phyloP scores from a whole-genome alignment of 2,888 invertebrate species.

The Lycaena phlaeas region DNA sequence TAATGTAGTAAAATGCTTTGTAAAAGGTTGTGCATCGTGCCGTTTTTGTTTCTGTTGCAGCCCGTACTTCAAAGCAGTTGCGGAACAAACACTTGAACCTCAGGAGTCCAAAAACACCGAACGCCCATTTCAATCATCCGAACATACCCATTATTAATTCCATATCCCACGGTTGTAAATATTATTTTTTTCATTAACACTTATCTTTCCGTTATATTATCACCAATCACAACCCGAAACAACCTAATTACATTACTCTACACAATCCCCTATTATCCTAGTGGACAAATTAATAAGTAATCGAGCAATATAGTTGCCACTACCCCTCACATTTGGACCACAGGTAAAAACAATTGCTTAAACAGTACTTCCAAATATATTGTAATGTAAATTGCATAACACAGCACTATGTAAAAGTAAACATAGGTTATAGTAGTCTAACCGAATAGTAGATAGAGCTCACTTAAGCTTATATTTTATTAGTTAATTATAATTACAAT shows the following conservation, averaged over 20 bases:
- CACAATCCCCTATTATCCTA: slow-evolving; percentile 5
- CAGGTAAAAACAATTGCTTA: slow-evolving; percentile 48
- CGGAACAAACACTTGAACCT: slow-evolving; percentile 46
- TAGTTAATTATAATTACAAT: slow-evolving; percentile 19
- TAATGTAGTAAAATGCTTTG: slow-evolving; percentile 34
- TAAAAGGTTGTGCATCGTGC: slow-evolving; percentile 61
- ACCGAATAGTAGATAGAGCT: slow-evolving; percentile 22
- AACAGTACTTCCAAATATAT: slow-evolving; percentile 23
- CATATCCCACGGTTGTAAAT: slow-evolving; percentile 7
- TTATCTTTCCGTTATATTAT: too few relatives aligned
- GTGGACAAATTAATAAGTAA: slow-evolving; percentile 11
- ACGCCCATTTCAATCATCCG: slow-evolving; percentile 6
- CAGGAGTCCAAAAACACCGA: slow-evolving; percentile 42
- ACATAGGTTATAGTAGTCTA: slow-evolving; percentile 12
- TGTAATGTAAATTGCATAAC: slow-evolving; percentile 21
- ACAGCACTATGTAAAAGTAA: slow-evolving; percentile 17
- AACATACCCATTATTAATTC: slow-evolving; percentile 7
- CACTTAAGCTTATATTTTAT: slow-evolving; percentile 21
- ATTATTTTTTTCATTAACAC: too few relatives aligned
- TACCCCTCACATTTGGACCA: slow-evolving; percentile 44
- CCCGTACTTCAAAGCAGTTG: slow-evolving; percentile 51
- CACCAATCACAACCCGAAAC: slow-evolving; percentile 1
- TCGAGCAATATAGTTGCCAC: slow-evolving; percentile 22
- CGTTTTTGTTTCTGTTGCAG: slow-evolving; percentile 67
- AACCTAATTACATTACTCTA: slow-evolving; percentile 2